phyloP scores from a whole-genome alignment of 1,140 invertebrate genomes.

The Macrosteles quadrilineatus region DNA sequence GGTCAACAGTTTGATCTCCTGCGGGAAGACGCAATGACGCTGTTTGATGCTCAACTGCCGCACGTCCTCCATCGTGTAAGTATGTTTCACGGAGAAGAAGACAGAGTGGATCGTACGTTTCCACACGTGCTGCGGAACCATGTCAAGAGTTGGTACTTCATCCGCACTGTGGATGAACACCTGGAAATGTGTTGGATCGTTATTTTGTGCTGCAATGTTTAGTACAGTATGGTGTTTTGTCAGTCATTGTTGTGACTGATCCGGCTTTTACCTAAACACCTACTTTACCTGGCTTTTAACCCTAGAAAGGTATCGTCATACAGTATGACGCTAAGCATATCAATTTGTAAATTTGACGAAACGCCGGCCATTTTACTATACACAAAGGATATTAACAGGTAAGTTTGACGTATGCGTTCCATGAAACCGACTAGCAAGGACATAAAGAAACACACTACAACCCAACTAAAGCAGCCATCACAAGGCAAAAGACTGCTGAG shows the following conservation, averaged over 20 bases:
- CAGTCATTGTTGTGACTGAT: background rate
- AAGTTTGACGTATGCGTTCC: too few species aligned
- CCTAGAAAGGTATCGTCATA: too few species aligned
- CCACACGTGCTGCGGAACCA: conserved; percentile 68
- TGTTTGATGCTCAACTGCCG: conserved; percentile 65
- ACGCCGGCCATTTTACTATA: too few species aligned
- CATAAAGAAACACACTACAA: too few species aligned
- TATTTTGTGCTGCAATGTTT: background rate
- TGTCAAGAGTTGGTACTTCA: conserved; percentile 64
- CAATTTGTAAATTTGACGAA: too few species aligned
- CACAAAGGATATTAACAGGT: too few species aligned
- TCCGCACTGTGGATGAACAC: conserved; percentile 67
- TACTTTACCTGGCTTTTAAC: background rate
- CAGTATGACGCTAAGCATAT: too few species aligned
- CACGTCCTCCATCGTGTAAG: conserved; percentile 69
- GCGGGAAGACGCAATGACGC: conserved; percentile 64
- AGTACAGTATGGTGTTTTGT: background rate
- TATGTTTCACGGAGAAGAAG: conserved; percentile 67
- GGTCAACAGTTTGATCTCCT: conserved; percentile 61
- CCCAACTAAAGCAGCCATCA: too few species aligned
- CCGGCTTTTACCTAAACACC: background rate
- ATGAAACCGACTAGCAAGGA: too few species aligned
- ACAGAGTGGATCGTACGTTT: conserved; percentile 61
- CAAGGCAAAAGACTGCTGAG: too few species aligned
- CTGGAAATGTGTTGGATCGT: too few species aligned